phyloP scores from a whole-genome alignment of 2,888 invertebrate genomes.

The Antheraea assamensis region DNA sequence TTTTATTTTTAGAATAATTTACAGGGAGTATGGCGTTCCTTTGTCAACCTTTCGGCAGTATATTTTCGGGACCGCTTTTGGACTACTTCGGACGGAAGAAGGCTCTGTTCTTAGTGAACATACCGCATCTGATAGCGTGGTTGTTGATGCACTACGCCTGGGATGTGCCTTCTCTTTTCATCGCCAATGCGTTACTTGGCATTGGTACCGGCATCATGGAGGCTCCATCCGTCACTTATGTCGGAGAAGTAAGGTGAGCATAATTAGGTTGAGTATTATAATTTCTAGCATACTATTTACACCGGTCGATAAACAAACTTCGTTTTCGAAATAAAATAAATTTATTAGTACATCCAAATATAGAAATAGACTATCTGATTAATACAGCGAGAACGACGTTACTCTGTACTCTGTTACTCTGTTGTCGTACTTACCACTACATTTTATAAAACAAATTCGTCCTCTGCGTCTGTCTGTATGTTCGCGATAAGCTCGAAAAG shows the following conservation, averaged over 20 bases:
- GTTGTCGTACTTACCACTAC: too few relatives aligned
- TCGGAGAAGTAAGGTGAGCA: constrained; percentile 81
- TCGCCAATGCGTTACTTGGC: constrained; percentile 78
- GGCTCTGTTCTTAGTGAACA: constrained; percentile 80
- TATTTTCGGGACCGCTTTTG: constrained; percentile 80
- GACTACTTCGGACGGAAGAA: constrained; percentile 81
- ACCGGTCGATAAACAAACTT: too few relatives aligned
- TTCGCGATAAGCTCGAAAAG: too few relatives aligned
- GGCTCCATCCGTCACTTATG: constrained; percentile 82
- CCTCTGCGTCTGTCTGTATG: too few relatives aligned
- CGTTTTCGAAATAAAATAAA: too few relatives aligned
- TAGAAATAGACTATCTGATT: too few relatives aligned
- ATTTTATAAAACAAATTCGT: too few relatives aligned
- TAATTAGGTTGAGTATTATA: background rate
- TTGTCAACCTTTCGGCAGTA: constrained; percentile 81
- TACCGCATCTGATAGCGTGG: constrained; percentile 82
- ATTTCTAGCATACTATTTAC: too few relatives aligned
- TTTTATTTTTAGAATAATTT: constrained; percentile 29
- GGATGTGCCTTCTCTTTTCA: constrained; percentile 72
- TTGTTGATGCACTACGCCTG: constrained; percentile 78
- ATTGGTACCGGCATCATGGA: constrained; percentile 83
- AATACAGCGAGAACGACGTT: too few relatives aligned
- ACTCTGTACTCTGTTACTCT: too few relatives aligned
- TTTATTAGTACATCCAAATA: too few relatives aligned
- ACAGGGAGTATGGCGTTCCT: constrained; percentile 81